Percentiles rank a stretch among this genome's conserved stretches.
phyloP scores from a whole-genome alignment of 2,888 invertebrate species.

The Catocala sponsa region DNA sequence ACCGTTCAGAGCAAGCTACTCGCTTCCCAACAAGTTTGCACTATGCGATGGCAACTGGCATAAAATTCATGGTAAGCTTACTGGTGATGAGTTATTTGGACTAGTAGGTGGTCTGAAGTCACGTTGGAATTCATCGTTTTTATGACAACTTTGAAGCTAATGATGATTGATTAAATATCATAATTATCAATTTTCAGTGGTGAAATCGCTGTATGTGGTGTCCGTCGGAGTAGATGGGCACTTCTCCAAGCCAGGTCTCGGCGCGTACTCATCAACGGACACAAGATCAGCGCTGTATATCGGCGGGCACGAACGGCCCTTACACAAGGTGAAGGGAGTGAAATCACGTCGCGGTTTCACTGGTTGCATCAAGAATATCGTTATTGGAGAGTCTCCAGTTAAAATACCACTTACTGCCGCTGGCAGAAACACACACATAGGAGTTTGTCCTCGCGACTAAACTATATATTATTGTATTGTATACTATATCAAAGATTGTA shows the following conservation, averaged over 20 bases:
- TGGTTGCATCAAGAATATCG: conserved; percentile 93
- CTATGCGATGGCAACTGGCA: conserved; percentile 99
- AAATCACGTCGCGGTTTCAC: conserved; percentile 91
- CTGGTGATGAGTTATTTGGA: neutral
- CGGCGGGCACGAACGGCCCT: conserved; percentile 92
- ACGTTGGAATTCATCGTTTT: too few species aligned
- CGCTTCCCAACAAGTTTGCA: conserved; percentile 89
- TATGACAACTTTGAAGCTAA: neutral
- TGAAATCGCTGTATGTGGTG: conserved; percentile 97
- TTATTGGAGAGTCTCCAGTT: conserved; percentile 80
- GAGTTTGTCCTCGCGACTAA: conserved; percentile 94
- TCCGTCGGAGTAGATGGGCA: conserved; percentile 95
- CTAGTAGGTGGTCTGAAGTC: too few species aligned
- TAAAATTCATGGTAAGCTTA: conserved; percentile 90
- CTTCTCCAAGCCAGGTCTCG: conserved; percentile 92
- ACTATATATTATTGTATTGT: neutral
- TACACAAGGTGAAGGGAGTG: conserved; percentile 88
- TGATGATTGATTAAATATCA: neutral
- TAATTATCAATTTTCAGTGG: conserved; percentile 82
- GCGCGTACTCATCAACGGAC: conserved; percentile 91
- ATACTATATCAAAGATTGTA: too few species aligned
- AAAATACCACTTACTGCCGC: conserved; percentile 83
- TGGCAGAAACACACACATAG: conserved; percentile 92
- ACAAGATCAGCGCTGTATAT: conserved; percentile 96
- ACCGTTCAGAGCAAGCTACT: conserved; percentile 92